phyloP scores from a whole-genome alignment of 1,140 invertebrate species.

The Zaprionus taronus region DNA sequence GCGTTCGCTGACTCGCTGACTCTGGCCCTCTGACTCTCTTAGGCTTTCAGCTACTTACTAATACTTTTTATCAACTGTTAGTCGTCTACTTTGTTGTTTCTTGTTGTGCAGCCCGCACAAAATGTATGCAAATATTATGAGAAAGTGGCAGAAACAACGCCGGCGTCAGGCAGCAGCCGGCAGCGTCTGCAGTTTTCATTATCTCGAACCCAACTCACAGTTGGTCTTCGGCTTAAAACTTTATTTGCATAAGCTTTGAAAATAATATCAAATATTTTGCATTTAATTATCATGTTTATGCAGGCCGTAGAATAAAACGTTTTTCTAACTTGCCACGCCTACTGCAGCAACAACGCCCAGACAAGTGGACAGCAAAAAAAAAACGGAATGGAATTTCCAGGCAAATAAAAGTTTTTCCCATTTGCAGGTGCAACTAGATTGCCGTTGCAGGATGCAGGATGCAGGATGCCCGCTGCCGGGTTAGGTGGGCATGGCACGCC shows the following conservation, averaged over 20 bases:
- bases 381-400: constrained; percentile 64
- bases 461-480: constrained; percentile 12
- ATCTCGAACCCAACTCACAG: constrained; percentile 47
- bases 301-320: constrained; percentile 22
- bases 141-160: constrained; percentile 40
- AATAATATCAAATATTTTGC: constrained; percentile 81
- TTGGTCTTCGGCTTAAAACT: constrained; percentile 50
- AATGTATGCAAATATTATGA: constrained; percentile 72
- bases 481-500: constrained; percentile 16
- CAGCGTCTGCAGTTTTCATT: constrained; percentile 71
- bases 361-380: constrained; percentile 18
- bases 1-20: not conserved
- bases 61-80: constrained; percentile 67
- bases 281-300: constrained; percentile 72
- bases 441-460: constrained; percentile 1
- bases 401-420: constrained; percentile 69
- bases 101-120: constrained; percentile 28
- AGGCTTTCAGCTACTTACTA: constrained; percentile 40
- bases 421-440: constrained; percentile 30
- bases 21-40: constrained; percentile 14
- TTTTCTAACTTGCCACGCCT: constrained; percentile 45
- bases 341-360: constrained; percentile 20
- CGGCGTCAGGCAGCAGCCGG: constrained; percentile 10
- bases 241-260: constrained; percentile 79
- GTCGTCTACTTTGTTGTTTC: constrained; percentile 33